Evolutionary conservation across 2,888 invertebrate species (phyloP), one percentile per base, ranked within the genome.

Genomic region (Heteromurus nitidus): DNA sequence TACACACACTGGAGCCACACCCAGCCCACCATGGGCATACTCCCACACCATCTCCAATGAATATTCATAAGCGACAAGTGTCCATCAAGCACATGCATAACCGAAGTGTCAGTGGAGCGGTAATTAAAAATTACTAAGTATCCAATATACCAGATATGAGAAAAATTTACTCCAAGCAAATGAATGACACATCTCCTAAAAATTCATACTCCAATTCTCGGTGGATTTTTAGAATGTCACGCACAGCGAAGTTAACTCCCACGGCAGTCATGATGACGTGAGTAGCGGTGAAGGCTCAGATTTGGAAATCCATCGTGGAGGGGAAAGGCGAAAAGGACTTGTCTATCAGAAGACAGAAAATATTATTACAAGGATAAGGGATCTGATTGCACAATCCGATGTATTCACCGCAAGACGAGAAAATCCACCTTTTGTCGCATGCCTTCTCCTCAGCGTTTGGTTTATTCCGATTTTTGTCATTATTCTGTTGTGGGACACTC

Each of bases 401-500:
- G 82, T 83, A 7, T 80, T 83, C 31, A 58, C 69, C n/a, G 44
- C 30, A 18, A 73, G 75, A 36, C 42, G 50, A 7, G 70, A 68
- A 47, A 53, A 18, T n/a, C 69, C 80, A 3, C 80, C 80, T 0
- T 74, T 75, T 60, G 26, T 80, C 1, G 65, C 58, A 13, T 75
- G 75, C 31, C 24, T 83, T 30, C 53, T 65, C 16, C 22, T 80
- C 18, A 55, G 75, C 26, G 26, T 82, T 18, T 50, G 67, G 64
- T 31, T 70, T 18, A 74, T 84, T 24, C 84, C 85, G 3, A 62
- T 85, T 7, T 67, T 86, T 1, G 5, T 81, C 24, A 42, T 76
- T 11, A 5, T 77, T 1, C 55, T 82, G 3, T 16, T 84, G 1
- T 86, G 86, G 86, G 86, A 86, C 65, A 70, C 84, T 0, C 13